Conservation (phyloP, 2,797 vertebrate genomes). For the Otolemur crassicaudatus region DNA sequence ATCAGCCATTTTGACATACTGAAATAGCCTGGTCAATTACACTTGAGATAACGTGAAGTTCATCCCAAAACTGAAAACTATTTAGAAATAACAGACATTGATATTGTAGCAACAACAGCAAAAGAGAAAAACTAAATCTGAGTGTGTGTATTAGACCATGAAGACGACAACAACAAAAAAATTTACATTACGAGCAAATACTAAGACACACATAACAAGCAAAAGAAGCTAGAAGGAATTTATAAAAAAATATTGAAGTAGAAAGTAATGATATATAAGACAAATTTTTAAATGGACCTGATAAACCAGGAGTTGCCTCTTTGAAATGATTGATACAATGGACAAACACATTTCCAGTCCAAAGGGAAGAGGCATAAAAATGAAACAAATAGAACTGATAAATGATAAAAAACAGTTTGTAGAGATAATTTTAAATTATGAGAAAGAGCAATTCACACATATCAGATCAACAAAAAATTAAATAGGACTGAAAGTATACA, state of each 20-base stretch:
- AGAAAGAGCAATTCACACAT: not conserved
- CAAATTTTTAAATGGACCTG: not conserved
- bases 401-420: not conserved
- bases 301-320: not conserved
- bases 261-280: not conserved
- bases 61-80: not conserved
- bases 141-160: not conserved
- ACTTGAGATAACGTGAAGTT: not conserved
- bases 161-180: not conserved
- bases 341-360: not conserved
- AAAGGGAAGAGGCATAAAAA: not conserved
- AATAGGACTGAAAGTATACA: not conserved
- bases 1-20: not conserved
- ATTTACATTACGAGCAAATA: not conserved
- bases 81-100: constrained; percentile 9
- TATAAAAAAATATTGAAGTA: not conserved
- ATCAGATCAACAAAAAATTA: not conserved
- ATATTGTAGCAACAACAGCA: not conserved
- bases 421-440: not conserved
- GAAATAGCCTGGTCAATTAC: not conserved
- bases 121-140: not conserved
- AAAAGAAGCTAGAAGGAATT: not conserved
- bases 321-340: not conserved
- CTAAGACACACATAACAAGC: not conserved
- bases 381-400: not conserved